Evolutionary conservation across 2,797 vertebrate species (phyloP).

Genomic region (Nannoperca australis): DNA sequence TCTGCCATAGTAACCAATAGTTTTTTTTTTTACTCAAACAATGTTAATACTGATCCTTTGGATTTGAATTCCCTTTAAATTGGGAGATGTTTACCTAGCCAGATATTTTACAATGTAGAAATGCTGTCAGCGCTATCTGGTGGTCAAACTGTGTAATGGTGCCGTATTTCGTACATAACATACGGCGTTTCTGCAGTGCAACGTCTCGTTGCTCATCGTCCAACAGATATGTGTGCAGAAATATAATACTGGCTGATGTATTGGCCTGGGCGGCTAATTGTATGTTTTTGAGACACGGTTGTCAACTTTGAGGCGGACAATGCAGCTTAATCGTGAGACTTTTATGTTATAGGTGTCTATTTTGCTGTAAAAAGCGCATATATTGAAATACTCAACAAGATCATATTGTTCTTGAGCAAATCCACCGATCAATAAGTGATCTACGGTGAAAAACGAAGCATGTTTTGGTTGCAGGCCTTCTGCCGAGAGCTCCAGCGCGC

Average conservation of each 20-base stretch:
- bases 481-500: not conserved
- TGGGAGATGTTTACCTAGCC: not conserved
- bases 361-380: not conserved
- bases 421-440: not conserved
- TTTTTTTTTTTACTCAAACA: not conserved
- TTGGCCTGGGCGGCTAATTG: not conserved
- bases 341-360: not conserved
- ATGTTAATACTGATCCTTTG: not conserved
- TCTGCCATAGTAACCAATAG: not conserved
- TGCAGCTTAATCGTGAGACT: not conserved
- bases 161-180: not conserved
- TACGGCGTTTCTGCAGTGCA: not conserved
- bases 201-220: not conserved
- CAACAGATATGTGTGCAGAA: not conserved
- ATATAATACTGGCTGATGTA: not conserved
- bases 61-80: not conserved
- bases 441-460: constrained; percentile 20
- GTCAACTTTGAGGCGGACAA: not conserved
- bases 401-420: not conserved
- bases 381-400: not conserved
- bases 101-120: not conserved
- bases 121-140: not conserved
- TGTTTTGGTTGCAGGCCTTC: constrained; percentile 45
- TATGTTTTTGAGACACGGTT: not conserved
- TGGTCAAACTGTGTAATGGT: not conserved